Evolutionary conservation across 2,888 invertebrate genomes (phyloP).

Genomic region (Ophioninae sp.): DNA sequence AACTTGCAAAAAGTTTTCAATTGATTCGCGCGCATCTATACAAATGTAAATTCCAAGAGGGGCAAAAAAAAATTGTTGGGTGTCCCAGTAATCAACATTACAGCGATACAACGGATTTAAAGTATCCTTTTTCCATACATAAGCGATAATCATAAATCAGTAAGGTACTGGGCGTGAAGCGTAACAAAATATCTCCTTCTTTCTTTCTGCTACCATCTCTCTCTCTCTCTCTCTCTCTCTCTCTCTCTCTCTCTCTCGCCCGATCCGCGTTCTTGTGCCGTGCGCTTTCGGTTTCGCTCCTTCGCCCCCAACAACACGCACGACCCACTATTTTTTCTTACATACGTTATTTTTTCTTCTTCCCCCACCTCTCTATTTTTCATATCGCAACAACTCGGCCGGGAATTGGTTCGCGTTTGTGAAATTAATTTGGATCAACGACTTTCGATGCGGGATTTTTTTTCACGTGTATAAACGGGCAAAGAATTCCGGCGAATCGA

Average conservation of each 20-base stretch:
- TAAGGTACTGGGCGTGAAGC: constrained; percentile 44
- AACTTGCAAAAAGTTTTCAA: too few species aligned
- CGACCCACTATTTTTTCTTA: not conserved
- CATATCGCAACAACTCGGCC: not conserved
- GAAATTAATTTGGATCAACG: constrained; percentile 25
- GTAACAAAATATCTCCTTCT: constrained; percentile 52
- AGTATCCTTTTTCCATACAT: not conserved
- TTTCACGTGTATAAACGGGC: constrained; percentile 1
- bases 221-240: constrained; percentile 19
- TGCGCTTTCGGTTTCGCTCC: constrained; percentile 45
- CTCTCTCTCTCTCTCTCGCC: not conserved
- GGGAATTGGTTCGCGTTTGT: constrained; percentile 2
- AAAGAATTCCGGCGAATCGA: not conserved
- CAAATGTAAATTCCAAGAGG: too few species aligned
- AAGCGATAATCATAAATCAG: constrained; percentile 51
- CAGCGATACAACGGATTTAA: too few species aligned
- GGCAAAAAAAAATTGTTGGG: too few species aligned
- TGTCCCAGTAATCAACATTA: too few species aligned
- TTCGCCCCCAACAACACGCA: constrained; percentile 5
- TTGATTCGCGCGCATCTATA: too few species aligned
- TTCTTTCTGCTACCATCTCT: not conserved
- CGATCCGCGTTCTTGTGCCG: constrained; percentile 2
- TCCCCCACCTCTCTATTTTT: not conserved
- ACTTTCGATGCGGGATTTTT: constrained; percentile 9
- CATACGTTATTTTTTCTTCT: not conserved